A percentile compares a stretch with the other conserved stretches of the same genome.
phyloP scores from a whole-genome alignment of 2,888 invertebrate genomes.

The Drosophila ezoana region DNA sequence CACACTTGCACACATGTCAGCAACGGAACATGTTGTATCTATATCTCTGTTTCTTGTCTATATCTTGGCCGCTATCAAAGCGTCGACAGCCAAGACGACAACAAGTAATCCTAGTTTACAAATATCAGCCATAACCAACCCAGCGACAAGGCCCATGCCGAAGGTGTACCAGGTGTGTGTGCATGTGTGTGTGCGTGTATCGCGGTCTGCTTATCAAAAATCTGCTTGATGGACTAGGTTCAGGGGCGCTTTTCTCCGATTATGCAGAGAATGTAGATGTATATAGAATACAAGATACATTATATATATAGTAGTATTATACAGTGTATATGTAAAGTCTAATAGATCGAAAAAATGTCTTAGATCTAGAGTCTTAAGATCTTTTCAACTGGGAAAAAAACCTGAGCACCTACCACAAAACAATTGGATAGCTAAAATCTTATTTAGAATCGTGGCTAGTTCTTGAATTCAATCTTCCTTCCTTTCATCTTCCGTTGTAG shows the following conservation, averaged over 20 bases:
- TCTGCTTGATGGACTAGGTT: slow-evolving; percentile 51
- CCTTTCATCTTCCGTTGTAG: too few species aligned
- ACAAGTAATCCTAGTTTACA: slow-evolving; percentile 73
- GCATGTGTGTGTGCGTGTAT: slow-evolving; percentile 9
- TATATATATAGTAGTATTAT: background rate
- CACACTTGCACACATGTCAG: slow-evolving; percentile 15
- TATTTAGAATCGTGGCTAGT: too few species aligned
- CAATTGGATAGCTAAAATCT: too few species aligned
- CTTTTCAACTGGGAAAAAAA: too few species aligned
- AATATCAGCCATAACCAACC: slow-evolving; percentile 23
- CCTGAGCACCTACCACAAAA: too few species aligned
- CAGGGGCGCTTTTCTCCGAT: slow-evolving; percentile 18
- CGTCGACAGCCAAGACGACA: slow-evolving; percentile 66
- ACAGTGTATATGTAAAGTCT: background rate
- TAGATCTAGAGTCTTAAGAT: too few species aligned
- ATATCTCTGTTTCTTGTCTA: slow-evolving; percentile 57
- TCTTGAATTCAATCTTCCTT: too few species aligned
- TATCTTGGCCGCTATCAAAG: slow-evolving; percentile 66
- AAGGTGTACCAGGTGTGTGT: background rate
- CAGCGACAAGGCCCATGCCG: slow-evolving; percentile 6
- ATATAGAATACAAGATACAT: slow-evolving; percentile 1
- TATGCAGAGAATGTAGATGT: background rate
- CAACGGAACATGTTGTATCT: slow-evolving; percentile 71
- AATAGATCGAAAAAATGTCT: too few species aligned
- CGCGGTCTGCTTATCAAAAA: slow-evolving; percentile 51